Percentiles rank a stretch among this genome's conserved stretches.
phyloP scores from a whole-genome alignment of 2,888 invertebrate species.

The Noctua fimbriata region DNA sequence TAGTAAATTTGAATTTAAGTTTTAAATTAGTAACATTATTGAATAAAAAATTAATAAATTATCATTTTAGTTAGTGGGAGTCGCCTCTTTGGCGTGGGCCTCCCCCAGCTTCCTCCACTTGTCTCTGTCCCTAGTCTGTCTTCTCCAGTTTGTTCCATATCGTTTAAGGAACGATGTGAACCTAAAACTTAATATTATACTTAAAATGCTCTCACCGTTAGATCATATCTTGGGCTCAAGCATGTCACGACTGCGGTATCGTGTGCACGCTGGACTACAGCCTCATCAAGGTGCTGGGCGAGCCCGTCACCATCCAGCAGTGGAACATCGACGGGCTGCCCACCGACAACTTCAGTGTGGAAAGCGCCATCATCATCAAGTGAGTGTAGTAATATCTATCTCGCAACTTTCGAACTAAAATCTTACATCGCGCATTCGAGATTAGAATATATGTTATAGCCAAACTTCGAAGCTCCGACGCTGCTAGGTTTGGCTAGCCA shows the following conservation, averaged over 20 bases:
- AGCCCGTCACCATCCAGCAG: conserved; percentile 96
- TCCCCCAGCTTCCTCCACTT: no score
- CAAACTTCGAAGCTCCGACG: no score
- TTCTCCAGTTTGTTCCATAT: no score
- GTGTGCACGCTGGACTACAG: conserved; percentile 95
- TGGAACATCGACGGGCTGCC: conserved; percentile 98
- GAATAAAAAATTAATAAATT: no score
- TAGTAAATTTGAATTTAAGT: no score
- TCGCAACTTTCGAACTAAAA: neutral
- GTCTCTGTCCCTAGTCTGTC: no score
- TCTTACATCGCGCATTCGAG: neutral
- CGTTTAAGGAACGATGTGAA: no score
- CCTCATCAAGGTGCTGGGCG: conserved; percentile 94
- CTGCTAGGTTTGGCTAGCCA: no score
- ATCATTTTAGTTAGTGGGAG: no score
- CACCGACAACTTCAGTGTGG: conserved; percentile 96
- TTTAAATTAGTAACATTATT: no score
- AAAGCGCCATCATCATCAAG: conserved; percentile 97
- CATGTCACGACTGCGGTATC: conserved; percentile 92
- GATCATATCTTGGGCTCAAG: conserved; percentile 93
- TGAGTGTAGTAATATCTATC: conserved; percentile 72
- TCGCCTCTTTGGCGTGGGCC: no score
- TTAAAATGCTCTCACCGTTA: conserved; percentile 77
- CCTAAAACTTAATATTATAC: neutral
- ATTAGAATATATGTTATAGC: neutral